These are phyloP conservation scores for Dolichoris vasculosae DNA, from an alignment of 1,140 invertebrate species.

Conservation along the genomic window DNA sequence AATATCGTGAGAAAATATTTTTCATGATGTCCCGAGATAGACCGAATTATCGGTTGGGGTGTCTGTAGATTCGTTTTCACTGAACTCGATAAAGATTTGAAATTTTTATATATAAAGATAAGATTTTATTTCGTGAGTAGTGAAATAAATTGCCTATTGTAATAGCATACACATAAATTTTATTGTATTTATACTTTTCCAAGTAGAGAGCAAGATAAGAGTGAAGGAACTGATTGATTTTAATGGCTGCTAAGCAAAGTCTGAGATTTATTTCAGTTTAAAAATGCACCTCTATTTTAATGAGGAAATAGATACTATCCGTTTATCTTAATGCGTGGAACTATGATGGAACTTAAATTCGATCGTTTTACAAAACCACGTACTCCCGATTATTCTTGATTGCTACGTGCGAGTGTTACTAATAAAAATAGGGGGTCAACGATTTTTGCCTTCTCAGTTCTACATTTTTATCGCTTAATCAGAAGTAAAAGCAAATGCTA, in stretches of 20 bases:
- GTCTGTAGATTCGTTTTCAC: background rate
- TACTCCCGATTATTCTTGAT: background rate
- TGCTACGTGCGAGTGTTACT: background rate
- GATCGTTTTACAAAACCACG: background rate
- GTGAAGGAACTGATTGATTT: background rate
- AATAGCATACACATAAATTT: background rate
- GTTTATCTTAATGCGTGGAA: background rate
- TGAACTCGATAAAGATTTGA: background rate
- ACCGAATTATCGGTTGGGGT: background rate
- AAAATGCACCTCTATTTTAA: background rate
- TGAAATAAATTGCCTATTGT: background rate
- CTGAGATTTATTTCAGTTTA: background rate
- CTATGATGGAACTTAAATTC: background rate
- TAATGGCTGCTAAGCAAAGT: background rate
- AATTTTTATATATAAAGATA: background rate
- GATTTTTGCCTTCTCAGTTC: background rate
- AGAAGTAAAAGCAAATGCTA: background rate
- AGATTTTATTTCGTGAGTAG: background rate
- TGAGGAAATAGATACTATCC: background rate
- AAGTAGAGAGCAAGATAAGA: background rate
- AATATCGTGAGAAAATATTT: background rate
- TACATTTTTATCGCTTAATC: background rate
- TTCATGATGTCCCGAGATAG: background rate
- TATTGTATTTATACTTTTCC: background rate
- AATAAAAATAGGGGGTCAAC: background rate